Base-by-base conservation (phyloP, 1,140 invertebrate species). In the Homalodisca vitripennis region DNA sequence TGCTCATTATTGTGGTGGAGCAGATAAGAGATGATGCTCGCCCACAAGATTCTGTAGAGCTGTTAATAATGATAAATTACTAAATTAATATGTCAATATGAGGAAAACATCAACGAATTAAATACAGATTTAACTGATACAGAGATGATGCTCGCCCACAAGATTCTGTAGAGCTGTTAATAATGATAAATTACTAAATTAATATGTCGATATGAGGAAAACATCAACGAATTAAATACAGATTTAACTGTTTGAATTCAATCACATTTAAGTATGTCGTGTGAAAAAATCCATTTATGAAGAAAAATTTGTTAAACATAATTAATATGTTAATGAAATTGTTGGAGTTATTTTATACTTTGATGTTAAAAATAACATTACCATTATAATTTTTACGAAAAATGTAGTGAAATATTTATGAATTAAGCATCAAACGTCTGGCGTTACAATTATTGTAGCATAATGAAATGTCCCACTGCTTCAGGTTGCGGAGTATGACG, bases 401-500 rank as follows among this genome's bases (percentile, higher is more conserved):
- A 41, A 17, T 10, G 34, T 10, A 41, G 17, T 41, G 34, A 6
- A 41, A 17, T 17, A 10, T 17, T 41, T 17, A 17, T 10, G 17
- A 41, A 17, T 6, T 41, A 41, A 41, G 6, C 17, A 17, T 41
- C 34, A 41, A 17, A 41, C 34, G 34, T 41, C 6, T 41, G 34
- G 17, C 34, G 6, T 41, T 41, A n/a, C 34, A 10, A 41, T 41
- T 10, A 41, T 41, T 17, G 6, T 41, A 41, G 17, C 34, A 6
- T 17, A 10, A 17, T 10, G 34, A 41, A 17, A 10, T 41, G 17
- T 41, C 20, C 6, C 24, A 91, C 96, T 12, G 89, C 92, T 1
- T 86, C 17, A 84, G 92, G 66, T 62, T 93, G 73, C 83, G 89
- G 2, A 89, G 91, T 67, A 87, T 98, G 0, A 88, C 87, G 27